Percentiles rank a stretch among this genome's conserved stretches.
Conservation (phyloP, 2,113 vertebrate genomes). For the Lepisosteus osseus region DNA sequence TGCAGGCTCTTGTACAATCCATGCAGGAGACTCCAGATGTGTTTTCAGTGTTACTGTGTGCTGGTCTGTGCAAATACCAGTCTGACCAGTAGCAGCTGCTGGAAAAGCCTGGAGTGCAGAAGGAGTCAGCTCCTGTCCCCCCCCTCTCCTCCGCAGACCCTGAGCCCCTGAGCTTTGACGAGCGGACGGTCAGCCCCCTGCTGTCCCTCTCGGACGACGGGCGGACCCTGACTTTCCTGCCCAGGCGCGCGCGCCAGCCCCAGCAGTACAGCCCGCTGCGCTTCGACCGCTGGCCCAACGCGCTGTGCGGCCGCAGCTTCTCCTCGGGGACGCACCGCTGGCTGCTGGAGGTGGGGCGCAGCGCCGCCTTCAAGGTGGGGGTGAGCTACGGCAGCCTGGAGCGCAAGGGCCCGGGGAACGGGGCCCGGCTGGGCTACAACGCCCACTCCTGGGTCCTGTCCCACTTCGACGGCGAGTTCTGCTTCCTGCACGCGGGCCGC, state of each 20-base stretch:
- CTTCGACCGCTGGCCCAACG: conserved; percentile 90
- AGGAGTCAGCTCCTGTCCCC: neutral
- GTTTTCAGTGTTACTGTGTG: no score
- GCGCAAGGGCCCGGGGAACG: conserved; percentile 75
- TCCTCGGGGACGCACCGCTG: conserved; percentile 75
- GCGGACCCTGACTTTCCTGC: conserved; percentile 74
- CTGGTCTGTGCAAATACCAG: no score
- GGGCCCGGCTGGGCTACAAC: conserved; percentile 80
- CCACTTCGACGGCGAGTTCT: conserved; percentile 76
- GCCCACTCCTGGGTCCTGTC: conserved; percentile 86
- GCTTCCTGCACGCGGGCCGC: conserved; percentile 72
- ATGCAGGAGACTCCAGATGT: no score
- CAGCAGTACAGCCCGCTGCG: conserved; percentile 65
- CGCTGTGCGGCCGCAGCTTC: conserved; percentile 68
- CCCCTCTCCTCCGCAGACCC: neutral
- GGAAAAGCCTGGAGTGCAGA: no score
- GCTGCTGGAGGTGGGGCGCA: conserved; percentile 75
- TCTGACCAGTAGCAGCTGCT: no score
- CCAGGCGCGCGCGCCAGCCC: conserved; percentile 67
- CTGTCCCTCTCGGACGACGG: conserved; percentile 75
- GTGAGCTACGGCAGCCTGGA: conserved; percentile 78
- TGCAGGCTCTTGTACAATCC: no score
- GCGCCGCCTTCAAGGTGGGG: conserved; percentile 86
- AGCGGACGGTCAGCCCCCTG: conserved; percentile 76
- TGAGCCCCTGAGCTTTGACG: conserved; percentile 63